Evolutionary conservation across 2,888 invertebrate genomes (phyloP).

Genomic region (Limenitis camilla): DNA sequence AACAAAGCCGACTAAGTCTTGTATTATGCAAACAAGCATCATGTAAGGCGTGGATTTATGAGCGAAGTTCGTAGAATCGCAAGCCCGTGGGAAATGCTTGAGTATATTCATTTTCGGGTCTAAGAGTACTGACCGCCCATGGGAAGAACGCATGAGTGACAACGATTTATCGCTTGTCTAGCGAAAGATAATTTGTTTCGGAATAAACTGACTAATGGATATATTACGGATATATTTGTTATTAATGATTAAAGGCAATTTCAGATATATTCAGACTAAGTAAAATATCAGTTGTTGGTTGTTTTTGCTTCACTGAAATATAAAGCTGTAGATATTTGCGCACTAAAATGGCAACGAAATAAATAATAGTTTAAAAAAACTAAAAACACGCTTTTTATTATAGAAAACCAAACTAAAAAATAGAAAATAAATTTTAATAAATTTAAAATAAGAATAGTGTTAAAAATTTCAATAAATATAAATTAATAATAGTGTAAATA

Average conservation of each 20-base stretch:
- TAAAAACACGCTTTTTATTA: too few species aligned
- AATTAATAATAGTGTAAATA: too few species aligned
- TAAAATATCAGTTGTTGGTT: too few species aligned
- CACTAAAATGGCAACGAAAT: too few species aligned
- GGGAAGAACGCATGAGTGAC: constrained; percentile 38
- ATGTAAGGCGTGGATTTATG: constrained; percentile 73
- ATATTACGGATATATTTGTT: not conserved
- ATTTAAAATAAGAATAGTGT: too few species aligned
- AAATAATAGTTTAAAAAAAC: too few species aligned
- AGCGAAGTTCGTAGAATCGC: constrained; percentile 67
- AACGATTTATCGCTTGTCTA: constrained; percentile 29
- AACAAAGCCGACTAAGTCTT: constrained; percentile 68
- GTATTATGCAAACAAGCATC: constrained; percentile 74
- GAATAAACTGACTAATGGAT: not conserved
- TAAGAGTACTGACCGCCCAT: constrained; percentile 32
- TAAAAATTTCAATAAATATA: too few species aligned
- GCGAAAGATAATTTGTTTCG: constrained; percentile 11
- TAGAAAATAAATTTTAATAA: too few species aligned
- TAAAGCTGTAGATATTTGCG: too few species aligned
- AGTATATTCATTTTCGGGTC: constrained; percentile 67
- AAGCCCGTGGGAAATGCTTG: constrained; percentile 48
- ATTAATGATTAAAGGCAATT: not conserved
- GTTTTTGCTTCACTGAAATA: too few species aligned
- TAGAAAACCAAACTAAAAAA: too few species aligned
- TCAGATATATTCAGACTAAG: too few species aligned